Conservation (phyloP, 2,888 invertebrate genomes). For the Xanthostigma xanthostigma region DNA sequence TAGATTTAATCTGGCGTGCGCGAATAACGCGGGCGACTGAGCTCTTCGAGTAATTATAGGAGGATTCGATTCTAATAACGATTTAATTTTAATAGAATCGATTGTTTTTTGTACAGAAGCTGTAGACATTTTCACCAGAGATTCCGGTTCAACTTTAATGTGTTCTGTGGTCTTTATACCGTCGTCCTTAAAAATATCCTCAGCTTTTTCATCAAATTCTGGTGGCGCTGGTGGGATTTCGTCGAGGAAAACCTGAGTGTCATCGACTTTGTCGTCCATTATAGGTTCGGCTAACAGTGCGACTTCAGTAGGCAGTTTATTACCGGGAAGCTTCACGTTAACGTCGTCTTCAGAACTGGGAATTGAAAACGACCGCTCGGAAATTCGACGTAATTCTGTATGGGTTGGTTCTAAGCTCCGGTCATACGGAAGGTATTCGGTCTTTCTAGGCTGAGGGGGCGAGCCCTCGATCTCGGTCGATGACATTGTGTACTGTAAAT, state of each 20-base stretch:
- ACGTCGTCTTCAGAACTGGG: slow-evolving; percentile 61
- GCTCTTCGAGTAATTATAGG: slow-evolving; percentile 31
- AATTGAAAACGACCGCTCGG: slow-evolving; percentile 59
- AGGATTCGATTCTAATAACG: slow-evolving; percentile 6
- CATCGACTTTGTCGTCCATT: slow-evolving; percentile 13
- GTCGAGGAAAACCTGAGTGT: too few relatives aligned
- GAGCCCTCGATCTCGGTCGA: slow-evolving; percentile 66
- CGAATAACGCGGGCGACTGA: slow-evolving; percentile 63
- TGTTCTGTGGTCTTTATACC: slow-evolving; percentile 12
- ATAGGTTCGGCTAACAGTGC: slow-evolving; percentile 16
- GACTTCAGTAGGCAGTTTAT: slow-evolving; percentile 20
- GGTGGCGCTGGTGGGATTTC: slow-evolving; percentile 19
- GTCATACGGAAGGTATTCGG: slow-evolving; percentile 41
- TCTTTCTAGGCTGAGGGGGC: slow-evolving; percentile 55
- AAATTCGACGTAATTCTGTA: slow-evolving; percentile 52
- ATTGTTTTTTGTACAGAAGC: too few relatives aligned
- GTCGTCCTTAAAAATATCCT: slow-evolving; percentile 25
- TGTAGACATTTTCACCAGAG: too few relatives aligned
- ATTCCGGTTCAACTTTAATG: too few relatives aligned
- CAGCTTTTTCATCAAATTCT: slow-evolving; percentile 22
- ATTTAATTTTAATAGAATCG: slow-evolving; percentile 1
- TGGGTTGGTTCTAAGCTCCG: slow-evolving; percentile 47
- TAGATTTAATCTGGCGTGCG: slow-evolving; percentile 62
- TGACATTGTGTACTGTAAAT: slow-evolving; percentile 42
- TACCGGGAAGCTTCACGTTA: slow-evolving; percentile 39